Evolutionary conservation across 2,113 vertebrate genomes (phyloP).

Genomic region (Craseonycteris thonglongyai): DNA sequence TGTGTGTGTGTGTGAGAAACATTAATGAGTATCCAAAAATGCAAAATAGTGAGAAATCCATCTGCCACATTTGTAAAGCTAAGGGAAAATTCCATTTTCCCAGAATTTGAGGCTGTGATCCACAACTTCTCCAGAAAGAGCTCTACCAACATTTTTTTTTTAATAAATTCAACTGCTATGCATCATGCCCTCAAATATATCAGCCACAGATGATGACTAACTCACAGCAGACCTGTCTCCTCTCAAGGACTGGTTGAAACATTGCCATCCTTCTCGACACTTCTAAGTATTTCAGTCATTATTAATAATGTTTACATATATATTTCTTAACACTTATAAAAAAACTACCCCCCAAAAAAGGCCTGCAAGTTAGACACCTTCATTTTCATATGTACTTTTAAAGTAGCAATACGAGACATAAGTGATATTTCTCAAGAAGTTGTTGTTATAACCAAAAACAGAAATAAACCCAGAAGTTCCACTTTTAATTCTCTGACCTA

Average conservation of each 20-base stretch:
- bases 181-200: constrained; percentile 64
- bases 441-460: constrained; percentile 12
- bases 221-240: constrained; percentile 25
- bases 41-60: not conserved
- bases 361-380: not conserved
- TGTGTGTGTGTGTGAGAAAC: not conserved
- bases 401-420: not conserved
- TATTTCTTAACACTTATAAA: constrained; percentile 30
- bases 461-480: not conserved
- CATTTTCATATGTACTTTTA: not conserved
- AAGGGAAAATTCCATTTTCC: constrained; percentile 56
- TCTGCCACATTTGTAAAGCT: constrained; percentile 23
- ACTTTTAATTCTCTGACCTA: not conserved
- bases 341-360: not conserved
- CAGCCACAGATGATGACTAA: constrained; percentile 61
- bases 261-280: constrained; percentile 33
- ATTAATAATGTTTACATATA: constrained; percentile 37
- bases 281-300: constrained; percentile 29
- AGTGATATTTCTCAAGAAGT: constrained; percentile 32
- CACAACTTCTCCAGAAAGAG: constrained; percentile 54
- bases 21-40: constrained; percentile 23
- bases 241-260: constrained; percentile 33
- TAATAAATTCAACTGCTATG: constrained; percentile 56
- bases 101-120: constrained; percentile 34
- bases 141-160: constrained; percentile 55